Evolutionary conservation across 2,113 vertebrate species (phyloP).

Genomic region (Illadopsis cleaveri): DNA sequence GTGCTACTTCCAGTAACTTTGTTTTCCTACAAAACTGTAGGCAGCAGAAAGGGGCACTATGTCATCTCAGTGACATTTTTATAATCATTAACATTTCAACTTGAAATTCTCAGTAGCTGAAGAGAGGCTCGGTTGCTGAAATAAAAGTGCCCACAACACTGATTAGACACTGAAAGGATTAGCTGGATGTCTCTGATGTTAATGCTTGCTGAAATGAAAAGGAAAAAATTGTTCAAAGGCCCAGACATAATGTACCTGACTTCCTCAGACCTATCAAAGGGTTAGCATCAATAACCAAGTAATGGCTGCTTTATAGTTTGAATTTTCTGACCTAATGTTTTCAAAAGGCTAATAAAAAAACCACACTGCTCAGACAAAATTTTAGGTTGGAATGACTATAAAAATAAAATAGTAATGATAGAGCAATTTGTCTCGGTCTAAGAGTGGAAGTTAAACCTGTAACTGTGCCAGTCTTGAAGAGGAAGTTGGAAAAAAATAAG

Average conservation of each 20-base stretch:
- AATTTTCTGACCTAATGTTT: constrained; percentile 32
- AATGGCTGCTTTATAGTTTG: constrained; percentile 25
- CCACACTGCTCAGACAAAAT: neutral
- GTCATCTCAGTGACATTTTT: constrained; percentile 45
- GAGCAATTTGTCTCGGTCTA: neutral
- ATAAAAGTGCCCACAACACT: constrained; percentile 19
- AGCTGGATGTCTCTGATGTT: constrained; percentile 36
- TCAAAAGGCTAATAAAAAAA: constrained; percentile 49
- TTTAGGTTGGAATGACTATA: neutral
- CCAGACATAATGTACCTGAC: neutral
- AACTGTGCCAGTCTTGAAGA: neutral
- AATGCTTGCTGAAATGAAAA: constrained; percentile 55
- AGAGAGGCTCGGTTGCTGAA: neutral
- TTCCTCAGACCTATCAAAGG: constrained; percentile 15
- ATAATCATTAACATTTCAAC: constrained; percentile 31
- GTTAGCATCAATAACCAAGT: constrained; percentile 47
- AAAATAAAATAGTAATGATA: constrained; percentile 17
- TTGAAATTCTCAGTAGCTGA: constrained; percentile 33
- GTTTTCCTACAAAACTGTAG: constrained; percentile 10
- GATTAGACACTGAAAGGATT: constrained; percentile 58
- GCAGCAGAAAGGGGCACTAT: neutral
- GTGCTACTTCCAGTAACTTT: neutral
- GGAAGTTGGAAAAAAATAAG: neutral
- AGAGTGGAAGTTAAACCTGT: neutral
- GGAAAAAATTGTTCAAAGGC: constrained; percentile 38